Base-by-base conservation (phyloP, 2,797 vertebrate species). In the Dallia pectoralis region DNA sequence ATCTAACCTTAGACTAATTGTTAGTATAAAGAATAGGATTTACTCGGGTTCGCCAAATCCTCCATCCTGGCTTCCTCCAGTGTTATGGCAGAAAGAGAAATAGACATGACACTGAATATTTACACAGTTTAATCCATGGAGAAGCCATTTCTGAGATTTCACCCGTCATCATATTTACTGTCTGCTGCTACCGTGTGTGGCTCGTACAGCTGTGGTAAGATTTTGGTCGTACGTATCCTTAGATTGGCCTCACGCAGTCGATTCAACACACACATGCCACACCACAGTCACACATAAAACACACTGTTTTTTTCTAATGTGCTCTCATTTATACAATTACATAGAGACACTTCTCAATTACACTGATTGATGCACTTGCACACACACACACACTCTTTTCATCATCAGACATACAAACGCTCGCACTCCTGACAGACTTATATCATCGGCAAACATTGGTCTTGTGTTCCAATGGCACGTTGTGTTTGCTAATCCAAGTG, bases 201-300 rank as follows among this genome's bases (percentile, higher is more conserved):
- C 74, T 72, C 53, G 15, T 63, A 70, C 74, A 74, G 72, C 76
- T 80, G 74, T 30, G n/a, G 15, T 16, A 27, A 69, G 76, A 84
- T 78, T 27, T 82, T 70, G 81, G 81, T 84, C 82, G 84, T 77
- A 79, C 66, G 47, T 79, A 77, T 77, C 68, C 74, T 72, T 65
- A 65, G 74, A 74, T 80, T 76, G 48, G 66, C 40, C 64, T 53
- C 64, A 40, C 36, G 36, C 64, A 56, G 40, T 48, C 36, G 16
- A 18, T 15, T 27, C 22, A 25, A 53, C 27, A 49, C 36, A 74
- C 33, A 72, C 73, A 66, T 51, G 64, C 44, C 53, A 61, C 70
- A 25, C n/a, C 27, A 53, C 36, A 49, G 11, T 62, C 33, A 74
- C 73, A 51, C 69, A 65, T 33, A 65, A 62, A 69, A 25, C 70